Percentiles rank a stretch among this genome's conserved stretches.
These are phyloP conservation scores for Neria commutata DNA, from an alignment of 2,888 invertebrate genomes.

Conservation along the genomic window DNA sequence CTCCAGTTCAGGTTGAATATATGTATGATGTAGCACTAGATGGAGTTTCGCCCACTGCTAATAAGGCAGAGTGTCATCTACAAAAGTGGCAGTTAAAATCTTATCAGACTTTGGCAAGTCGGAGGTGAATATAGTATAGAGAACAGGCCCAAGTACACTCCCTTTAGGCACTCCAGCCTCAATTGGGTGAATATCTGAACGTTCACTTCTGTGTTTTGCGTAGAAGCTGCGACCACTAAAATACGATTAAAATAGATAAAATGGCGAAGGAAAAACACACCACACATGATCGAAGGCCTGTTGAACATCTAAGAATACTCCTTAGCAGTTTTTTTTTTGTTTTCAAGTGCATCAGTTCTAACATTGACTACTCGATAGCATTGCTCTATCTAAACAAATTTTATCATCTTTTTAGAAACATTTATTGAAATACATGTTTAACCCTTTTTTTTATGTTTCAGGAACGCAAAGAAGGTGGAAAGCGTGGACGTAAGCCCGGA, in stretches of 20 bases:
- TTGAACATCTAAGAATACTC: not conserved
- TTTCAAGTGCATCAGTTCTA: not conserved
- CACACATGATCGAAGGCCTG: not conserved
- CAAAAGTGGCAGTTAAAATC: not conserved
- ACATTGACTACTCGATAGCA: not conserved
- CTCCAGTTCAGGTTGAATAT: too few species aligned
- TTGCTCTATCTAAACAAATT: constrained; percentile 14
- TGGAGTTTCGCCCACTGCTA: not conserved
- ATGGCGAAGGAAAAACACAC: not conserved
- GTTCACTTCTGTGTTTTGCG: not conserved
- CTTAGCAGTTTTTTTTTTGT: not conserved
- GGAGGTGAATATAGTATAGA: not conserved
- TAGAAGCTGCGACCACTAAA: not conserved
- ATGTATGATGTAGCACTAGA: too few species aligned
- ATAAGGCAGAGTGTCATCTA: not conserved
- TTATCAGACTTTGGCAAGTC: not conserved
- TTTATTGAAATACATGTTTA: not conserved
- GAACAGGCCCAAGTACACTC: not conserved
- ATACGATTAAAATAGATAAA: not conserved
- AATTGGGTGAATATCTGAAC: not conserved
- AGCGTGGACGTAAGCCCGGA: constrained; percentile 87
- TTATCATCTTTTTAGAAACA: constrained; percentile 17
- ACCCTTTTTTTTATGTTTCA: constrained; percentile 22
- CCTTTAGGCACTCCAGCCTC: not conserved
- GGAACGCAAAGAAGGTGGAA: constrained; percentile 79